These are phyloP conservation scores for Megalurothrips usitatus DNA, from an alignment of 2,888 invertebrate genomes.

Conservation along the genomic window DNA sequence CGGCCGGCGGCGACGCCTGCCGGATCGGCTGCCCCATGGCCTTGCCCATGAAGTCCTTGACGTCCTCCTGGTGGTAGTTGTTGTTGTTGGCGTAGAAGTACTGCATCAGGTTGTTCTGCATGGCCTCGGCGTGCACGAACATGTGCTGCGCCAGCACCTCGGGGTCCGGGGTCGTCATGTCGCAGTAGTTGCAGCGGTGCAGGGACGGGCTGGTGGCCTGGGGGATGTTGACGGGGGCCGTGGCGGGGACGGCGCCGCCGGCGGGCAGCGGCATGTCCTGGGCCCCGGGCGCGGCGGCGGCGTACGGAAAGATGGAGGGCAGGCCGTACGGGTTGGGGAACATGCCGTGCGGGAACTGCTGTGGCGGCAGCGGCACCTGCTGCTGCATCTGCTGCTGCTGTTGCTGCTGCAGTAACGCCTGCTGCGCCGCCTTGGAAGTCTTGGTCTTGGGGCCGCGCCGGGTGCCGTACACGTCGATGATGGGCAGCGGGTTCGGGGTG, in stretches of 20 bases:
- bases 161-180: constrained; percentile 42
- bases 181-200: constrained; percentile 45
- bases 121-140: constrained; percentile 43
- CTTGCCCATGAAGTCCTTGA: constrained; percentile 27
- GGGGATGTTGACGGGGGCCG: constrained; percentile 51
- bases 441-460: constrained; percentile 76
- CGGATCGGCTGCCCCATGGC: constrained; percentile 28
- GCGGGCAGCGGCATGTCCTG: constrained; percentile 41
- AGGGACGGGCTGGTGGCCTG: constrained; percentile 3
- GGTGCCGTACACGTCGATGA: constrained; percentile 88
- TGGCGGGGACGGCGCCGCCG: constrained; percentile 46
- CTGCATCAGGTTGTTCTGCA: constrained; percentile 16
- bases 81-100: constrained; percentile 29
- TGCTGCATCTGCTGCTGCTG: constrained; percentile 33
- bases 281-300: constrained; percentile 27
- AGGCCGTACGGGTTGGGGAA: constrained; percentile 37
- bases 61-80: constrained; percentile 10
- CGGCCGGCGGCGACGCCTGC: constrained; percentile 31
- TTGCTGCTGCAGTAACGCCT: constrained; percentile 33
- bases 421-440: constrained; percentile 38
- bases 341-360: constrained; percentile 47
- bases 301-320: constrained; percentile 33
- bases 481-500: constrained; percentile 77
- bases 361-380: constrained; percentile 44
- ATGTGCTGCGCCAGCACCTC: constrained; percentile 46